Base-by-base conservation (phyloP, 1,140 invertebrate genomes). In the Nautilus pompilius region DNA sequence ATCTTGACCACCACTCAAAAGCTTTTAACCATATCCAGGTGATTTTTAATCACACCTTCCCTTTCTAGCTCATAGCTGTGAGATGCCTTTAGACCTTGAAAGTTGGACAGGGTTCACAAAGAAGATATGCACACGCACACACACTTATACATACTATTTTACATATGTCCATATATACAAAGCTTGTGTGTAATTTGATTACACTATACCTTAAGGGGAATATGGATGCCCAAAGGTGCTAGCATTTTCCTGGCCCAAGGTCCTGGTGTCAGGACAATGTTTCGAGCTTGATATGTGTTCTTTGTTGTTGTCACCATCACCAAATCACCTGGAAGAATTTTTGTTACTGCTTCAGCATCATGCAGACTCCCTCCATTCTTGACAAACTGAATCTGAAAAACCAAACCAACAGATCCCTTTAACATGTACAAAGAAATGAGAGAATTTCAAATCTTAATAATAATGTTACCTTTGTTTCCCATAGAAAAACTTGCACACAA, bases 181-280 rank as follows among this genome's bases (percentile, higher is more conserved):
- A 17, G 6, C 58, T 24, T 3, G 13, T 10, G 22, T 49, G 32
- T 2, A 28, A 51, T 46, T 4, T 41, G n/a, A 41, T 41, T 41
- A 41, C 36, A n/a, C 36, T 41, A n/a, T 46, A 79, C 79, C 69
- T 72, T 62, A 33, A 81, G 49, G 6, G 79, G 79, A 10, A 80
- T 45, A 30, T 71, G 53, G 2, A 80, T 32, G 2, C 72, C 73
- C 8, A 80, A 63, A 5, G 68, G 54, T 20, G 67, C 54, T 6
- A 78, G 34, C 2, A 82, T 54, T 26, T 72, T 72, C 0, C 53
- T 53, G 3, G 80, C 70, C 78, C 78, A 82, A 1, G 80, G 65
- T 15, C 80, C 80, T 1, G 72, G 62, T 3, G 72, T 62, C 5
- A 82, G 34, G 20, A 81, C 74, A 3, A 81, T 48, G 49, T 58